Percentiles rank a stretch among this genome's conserved stretches.
These are phyloP conservation scores for Decapterus maruadsi DNA, from an alignment of 2,797 vertebrate species.

Conservation along the genomic window DNA sequence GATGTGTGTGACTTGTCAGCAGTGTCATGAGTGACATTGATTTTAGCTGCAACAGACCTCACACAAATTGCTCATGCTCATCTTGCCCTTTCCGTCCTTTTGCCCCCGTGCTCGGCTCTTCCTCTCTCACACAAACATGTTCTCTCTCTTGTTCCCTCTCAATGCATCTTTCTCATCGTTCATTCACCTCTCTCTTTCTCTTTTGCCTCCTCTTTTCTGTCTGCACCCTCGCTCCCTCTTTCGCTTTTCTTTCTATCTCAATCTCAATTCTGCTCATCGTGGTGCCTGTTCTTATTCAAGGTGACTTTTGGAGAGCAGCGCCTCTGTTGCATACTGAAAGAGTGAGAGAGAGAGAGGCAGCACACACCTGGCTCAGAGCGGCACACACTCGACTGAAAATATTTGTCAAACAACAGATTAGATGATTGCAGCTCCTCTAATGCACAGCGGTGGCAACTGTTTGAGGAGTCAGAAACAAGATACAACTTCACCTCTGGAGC, in stretches of 20 bases:
- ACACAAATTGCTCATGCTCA: not conserved
- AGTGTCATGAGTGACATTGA: constrained; percentile 26
- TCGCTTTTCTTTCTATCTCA: constrained; percentile 1
- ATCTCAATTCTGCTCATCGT: constrained; percentile 44
- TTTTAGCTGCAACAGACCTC: constrained; percentile 25
- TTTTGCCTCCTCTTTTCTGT: not conserved
- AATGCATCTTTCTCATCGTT: not conserved
- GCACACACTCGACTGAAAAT: constrained; percentile 54
- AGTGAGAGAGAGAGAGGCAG: constrained; percentile 39
- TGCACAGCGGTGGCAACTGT: constrained; percentile 43
- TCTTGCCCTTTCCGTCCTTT: constrained; percentile 1
- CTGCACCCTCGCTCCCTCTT: not conserved
- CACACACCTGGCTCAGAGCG: constrained; percentile 57
- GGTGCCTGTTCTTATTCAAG: constrained; percentile 60
- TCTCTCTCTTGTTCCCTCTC: not conserved
- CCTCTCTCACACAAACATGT: not conserved
- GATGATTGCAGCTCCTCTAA: constrained; percentile 48
- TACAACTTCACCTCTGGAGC: constrained; percentile 28
- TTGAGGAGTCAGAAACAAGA: constrained; percentile 49
- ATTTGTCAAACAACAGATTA: constrained; percentile 68
- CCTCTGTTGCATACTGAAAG: constrained; percentile 56
- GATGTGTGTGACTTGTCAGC: constrained; percentile 10
- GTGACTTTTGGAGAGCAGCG: constrained; percentile 58
- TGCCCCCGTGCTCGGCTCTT: not conserved
- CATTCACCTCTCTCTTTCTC: not conserved